Percentiles rank a stretch among this genome's conserved stretches.
phyloP scores from a whole-genome alignment of 2,113 vertebrate genomes.

The Pseudonaja textilis region DNA sequence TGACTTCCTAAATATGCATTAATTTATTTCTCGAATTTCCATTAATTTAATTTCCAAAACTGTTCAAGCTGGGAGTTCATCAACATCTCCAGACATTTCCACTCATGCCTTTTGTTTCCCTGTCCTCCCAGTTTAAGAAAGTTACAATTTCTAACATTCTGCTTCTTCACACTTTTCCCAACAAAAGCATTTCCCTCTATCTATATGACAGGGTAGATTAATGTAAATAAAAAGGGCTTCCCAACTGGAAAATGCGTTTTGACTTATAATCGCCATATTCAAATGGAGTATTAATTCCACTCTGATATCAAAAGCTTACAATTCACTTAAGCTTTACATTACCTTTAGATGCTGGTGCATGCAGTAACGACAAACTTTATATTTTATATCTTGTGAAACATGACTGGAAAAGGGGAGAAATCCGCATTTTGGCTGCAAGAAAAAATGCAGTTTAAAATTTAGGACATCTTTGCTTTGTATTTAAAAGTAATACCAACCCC shows the following conservation, averaged over 20 bases:
- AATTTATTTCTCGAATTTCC: not conserved
- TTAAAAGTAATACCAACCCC: not conserved
- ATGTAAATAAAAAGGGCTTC: not conserved
- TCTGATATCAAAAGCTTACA: not conserved
- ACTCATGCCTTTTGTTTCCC: not conserved
- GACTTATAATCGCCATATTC: not conserved
- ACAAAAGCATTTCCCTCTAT: not conserved
- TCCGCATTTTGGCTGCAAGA: constrained; percentile 92
- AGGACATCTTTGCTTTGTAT: not conserved
- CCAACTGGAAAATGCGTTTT: not conserved
- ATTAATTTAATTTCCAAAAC: not conserved
- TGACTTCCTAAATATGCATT: not conserved
- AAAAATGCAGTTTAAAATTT: not conserved
- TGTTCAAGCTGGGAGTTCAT: not conserved
- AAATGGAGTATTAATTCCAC: not conserved
- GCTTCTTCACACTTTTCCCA: not conserved
- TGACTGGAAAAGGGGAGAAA: constrained; percentile 91
- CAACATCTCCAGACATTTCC: not conserved
- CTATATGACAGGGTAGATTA: not conserved
- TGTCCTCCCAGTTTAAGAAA: not conserved
- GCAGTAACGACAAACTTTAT: constrained; percentile 93
- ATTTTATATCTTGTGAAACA: constrained; percentile 90
- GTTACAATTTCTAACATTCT: not conserved
- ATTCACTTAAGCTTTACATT: constrained; percentile 10
- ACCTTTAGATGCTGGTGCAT: constrained; percentile 96